Conservation (phyloP, 2,113 vertebrate species). For the Cavia porcellus region DNA sequence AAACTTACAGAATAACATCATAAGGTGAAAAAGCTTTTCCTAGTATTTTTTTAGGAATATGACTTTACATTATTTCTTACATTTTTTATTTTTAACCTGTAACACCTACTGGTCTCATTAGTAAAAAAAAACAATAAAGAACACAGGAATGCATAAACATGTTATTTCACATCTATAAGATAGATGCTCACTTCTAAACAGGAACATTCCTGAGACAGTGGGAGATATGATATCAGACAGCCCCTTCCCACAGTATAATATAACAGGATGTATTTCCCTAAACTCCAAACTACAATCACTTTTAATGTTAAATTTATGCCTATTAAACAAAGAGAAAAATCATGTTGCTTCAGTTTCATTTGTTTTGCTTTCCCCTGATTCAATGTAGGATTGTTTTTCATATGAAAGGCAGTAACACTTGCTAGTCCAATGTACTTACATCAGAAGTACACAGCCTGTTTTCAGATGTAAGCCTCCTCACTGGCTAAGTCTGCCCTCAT, state of each 20-base stretch:
- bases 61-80: not conserved
- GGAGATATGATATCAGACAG: not conserved
- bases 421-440: not conserved
- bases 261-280: not conserved
- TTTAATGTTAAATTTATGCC: not conserved
- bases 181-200: not conserved
- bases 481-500: not conserved
- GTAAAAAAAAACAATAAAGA: not conserved
- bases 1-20: not conserved
- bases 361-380: not conserved
- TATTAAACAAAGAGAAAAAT: not conserved
- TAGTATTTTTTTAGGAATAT: not conserved
- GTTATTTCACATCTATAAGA: not conserved
- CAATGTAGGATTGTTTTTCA: not conserved
- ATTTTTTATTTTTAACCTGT: not conserved
- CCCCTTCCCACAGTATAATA: not conserved
- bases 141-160: not conserved
- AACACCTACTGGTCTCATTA: not conserved
- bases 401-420: not conserved
- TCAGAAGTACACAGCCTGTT: not conserved
- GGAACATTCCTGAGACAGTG: not conserved
- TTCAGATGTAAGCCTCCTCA: not conserved
- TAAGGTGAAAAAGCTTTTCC: not conserved
- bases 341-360: not conserved
- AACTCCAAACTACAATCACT: not conserved